Evolutionary conservation across 2,888 invertebrate species (phyloP), one percentile per base, ranked within the genome.

Genomic region (Yponomeuta sedellus): DNA sequence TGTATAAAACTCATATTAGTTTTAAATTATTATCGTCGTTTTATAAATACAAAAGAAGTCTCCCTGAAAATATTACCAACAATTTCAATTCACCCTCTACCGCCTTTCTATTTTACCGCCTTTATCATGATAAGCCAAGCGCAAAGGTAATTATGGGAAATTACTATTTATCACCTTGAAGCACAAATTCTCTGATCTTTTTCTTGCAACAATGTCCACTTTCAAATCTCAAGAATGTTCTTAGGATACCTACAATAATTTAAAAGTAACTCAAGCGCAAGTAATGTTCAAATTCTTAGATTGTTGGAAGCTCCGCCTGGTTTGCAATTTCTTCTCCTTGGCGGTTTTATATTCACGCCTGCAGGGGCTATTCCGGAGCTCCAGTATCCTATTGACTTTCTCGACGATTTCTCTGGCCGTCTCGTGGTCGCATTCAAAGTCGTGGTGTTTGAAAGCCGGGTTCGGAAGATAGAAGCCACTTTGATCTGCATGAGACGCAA

Each of bases 381-480:
- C 96, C 68, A 98, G 84, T 70, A 98, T 97, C 68, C 96, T 94
- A 83, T 96, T 96, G 12, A 98, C 93, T 89, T 98, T 97, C 70
- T 95, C 94, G 0, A 97, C 95, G 64, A 98, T 97, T 82, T 97
- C 96, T 71, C 94, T 93, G 0, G 96, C 97, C 1, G 93, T 93
- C 4, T 92, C 91, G 63, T 93, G 92, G 70, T 97, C 96, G 3
- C 96, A 94, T 85, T 98, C 98, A 78, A 98, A 98, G 78, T 97
- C 97, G 75, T 97, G 96, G 77, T 95, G 94, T 80, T 97, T 97
- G 83, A 96, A 97, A 65, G 67, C 44, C 20, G 64, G 19, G 69
- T 81, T 86, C 66, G 80, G 79, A 70, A 83, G 79, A 70, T 85
- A 86, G 69, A 86, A 77, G 69, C 76, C 80, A n/a, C 79, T 68